Evolutionary conservation across 2,888 invertebrate genomes (phyloP), one percentile per base, ranked within the genome.

Genomic region (Polyommatus icarus): DNA sequence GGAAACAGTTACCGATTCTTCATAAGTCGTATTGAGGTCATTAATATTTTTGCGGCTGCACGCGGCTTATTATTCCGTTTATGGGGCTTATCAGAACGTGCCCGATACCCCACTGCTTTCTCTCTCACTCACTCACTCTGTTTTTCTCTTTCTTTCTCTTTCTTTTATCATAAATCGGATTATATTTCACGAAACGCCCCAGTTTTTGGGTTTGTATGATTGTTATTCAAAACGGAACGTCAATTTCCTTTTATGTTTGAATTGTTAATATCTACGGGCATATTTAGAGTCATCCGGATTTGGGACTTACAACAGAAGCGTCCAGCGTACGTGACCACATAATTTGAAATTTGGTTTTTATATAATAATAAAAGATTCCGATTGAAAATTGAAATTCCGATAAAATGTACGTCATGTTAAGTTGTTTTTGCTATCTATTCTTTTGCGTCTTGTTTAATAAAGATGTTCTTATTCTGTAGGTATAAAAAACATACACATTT

Each of bases 191-290:
- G 54, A 54, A 54, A 5, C 54, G 18, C 54, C 54, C 59, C 20
- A 20, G 20, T 59, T 59, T 59, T 20, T 46, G 46, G 57, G n/a
- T 57, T 59, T 59, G 20, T 59, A 20, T 59, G 59, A 59, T 59
- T 59, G 59, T 59, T 59, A 59, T 59, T 59, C 59, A 59, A 59
- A 59, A 59, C 20, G 59, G 20, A n/a, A 59, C 59, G n/a, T 5
- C 59, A 59, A 20, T 59, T n/a, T 20, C 59, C 59, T 8, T 20
- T 59, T 20, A 59, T 59, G 59, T 59, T 54, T 54, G 18, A 54
- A 54, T 54, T 54, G 54, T 54, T 54, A 54, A 54, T 54, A 54
- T 18, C 18, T 54, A 54, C 4, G 4, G 50, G 5, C 5, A 5
- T 54, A 0, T 54, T 46, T 46, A 46, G 40, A 10, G 40, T 10